Conservation (phyloP, 2,888 invertebrate genomes). For the Epirrhoe tristata region DNA sequence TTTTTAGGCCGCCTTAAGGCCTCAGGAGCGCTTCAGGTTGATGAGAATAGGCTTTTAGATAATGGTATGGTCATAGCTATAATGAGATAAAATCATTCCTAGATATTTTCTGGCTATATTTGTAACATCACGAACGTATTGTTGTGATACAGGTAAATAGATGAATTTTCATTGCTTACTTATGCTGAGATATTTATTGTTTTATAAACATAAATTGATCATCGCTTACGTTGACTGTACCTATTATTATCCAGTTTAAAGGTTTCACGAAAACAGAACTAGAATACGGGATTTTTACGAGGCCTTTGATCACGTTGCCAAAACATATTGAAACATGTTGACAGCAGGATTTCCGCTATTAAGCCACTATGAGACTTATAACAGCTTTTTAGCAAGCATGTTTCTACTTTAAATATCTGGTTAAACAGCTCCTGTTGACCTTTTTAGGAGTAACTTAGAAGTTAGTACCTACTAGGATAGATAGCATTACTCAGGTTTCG, state of each 20-base stretch:
- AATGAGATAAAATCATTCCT: too few species aligned
- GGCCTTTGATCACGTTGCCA: slow-evolving; percentile 49
- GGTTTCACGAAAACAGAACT: slow-evolving; percentile 11
- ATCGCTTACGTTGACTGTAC: background rate
- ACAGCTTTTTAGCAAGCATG: slow-evolving; percentile 34
- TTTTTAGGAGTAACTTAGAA: background rate
- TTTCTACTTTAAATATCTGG: slow-evolving; percentile 29
- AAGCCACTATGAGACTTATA: slow-evolving; percentile 45
- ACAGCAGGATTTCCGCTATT: slow-evolving; percentile 57
- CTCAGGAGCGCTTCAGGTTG: too few species aligned
- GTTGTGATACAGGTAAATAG: too few species aligned
- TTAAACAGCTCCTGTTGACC: slow-evolving; percentile 9
- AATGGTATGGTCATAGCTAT: too few species aligned
- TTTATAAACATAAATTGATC: background rate
- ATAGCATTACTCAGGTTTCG: background rate
- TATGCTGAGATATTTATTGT: background rate
- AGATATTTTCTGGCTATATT: too few species aligned
- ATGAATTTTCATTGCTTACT: too few species aligned
- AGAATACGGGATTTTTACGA: slow-evolving; percentile 32
- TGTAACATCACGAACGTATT: too few species aligned
- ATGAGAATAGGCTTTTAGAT: too few species aligned
- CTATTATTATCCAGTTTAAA: slow-evolving; percentile 7
- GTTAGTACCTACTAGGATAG: background rate
- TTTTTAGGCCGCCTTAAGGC: too few species aligned
- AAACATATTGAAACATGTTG: slow-evolving; percentile 48